These are phyloP conservation scores for Danionella cerebrum DNA, from an alignment of 2,113 vertebrate species.

Conservation along the genomic window DNA sequence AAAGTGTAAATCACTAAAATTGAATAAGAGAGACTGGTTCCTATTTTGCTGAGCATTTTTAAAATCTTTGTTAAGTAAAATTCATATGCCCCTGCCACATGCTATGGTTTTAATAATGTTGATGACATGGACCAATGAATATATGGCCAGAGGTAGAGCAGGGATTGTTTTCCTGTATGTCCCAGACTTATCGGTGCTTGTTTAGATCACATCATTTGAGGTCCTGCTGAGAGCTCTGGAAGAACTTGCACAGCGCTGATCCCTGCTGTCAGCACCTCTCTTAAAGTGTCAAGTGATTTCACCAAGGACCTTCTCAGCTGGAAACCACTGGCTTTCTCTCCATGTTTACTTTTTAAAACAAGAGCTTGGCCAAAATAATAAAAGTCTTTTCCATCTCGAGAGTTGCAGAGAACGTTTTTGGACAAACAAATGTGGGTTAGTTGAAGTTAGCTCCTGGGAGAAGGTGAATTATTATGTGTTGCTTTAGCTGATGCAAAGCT, in stretches of 20 bases:
- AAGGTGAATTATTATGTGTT: not conserved
- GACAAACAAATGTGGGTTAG: slow-evolving; percentile 16
- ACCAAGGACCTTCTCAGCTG: slow-evolving; percentile 44
- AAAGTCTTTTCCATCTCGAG: slow-evolving; percentile 31
- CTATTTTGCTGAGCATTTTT: no score
- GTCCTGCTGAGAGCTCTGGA: slow-evolving; percentile 49
- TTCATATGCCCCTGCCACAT: no score
- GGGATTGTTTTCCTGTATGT: slow-evolving; percentile 36
- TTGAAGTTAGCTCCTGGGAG: not conserved
- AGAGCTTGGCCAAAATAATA: slow-evolving; percentile 16
- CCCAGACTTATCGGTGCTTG: slow-evolving; percentile 47
- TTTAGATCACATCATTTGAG: slow-evolving; percentile 44
- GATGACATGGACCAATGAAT: slow-evolving; percentile 28
- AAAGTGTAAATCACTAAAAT: no score
- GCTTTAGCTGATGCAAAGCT: not conserved
- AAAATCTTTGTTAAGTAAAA: no score
- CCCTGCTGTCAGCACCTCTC: slow-evolving; percentile 55
- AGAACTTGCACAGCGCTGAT: slow-evolving; percentile 49
- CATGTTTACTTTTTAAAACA: slow-evolving; percentile 37
- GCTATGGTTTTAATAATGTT: not conserved
- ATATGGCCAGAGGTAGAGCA: slow-evolving; percentile 35
- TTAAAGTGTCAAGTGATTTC: slow-evolving; percentile 50
- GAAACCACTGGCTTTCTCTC: slow-evolving; percentile 41
- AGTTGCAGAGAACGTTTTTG: slow-evolving; percentile 1
- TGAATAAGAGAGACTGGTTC: no score